Percentiles rank a stretch among this genome's conserved stretches.
phyloP scores from a whole-genome alignment of 2,113 vertebrate genomes.

The Gallinago paraguaiae region DNA sequence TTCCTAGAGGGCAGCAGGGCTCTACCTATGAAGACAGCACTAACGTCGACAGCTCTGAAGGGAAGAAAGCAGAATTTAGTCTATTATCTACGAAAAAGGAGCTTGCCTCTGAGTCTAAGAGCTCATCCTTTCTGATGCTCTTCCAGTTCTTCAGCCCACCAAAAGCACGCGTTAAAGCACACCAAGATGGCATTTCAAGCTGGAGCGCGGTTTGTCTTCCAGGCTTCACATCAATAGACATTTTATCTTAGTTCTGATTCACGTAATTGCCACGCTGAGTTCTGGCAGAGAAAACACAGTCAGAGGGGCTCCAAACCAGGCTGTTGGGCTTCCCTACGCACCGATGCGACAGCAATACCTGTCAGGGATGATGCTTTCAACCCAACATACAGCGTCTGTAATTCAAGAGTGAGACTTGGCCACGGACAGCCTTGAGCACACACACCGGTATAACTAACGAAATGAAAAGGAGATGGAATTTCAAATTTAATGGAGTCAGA shows the following conservation, averaged over 20 bases:
- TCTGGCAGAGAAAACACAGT: not conserved
- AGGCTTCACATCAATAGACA: not conserved
- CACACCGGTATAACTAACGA: not conserved
- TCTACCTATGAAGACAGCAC: not conserved
- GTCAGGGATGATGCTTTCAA: not conserved
- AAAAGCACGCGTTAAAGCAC: not conserved
- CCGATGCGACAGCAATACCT: not conserved
- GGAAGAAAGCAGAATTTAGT: not conserved
- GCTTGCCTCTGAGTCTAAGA: not conserved
- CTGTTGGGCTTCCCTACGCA: not conserved
- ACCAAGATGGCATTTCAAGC: not conserved
- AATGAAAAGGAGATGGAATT: not conserved
- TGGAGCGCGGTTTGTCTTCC: not conserved
- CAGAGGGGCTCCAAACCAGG: not conserved
- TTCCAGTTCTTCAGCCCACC: not conserved
- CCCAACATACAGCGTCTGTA: not conserved
- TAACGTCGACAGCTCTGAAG: not conserved
- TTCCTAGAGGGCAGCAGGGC: conserved; percentile 54
- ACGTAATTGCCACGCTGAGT: not conserved
- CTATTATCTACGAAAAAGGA: not conserved
- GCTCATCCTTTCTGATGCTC: not conserved
- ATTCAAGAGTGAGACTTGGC: not conserved
- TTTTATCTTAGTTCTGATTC: not conserved
- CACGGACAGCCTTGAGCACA: not conserved
- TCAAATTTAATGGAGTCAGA: not conserved